phyloP scores from a whole-genome alignment of 2,797 vertebrate species.

The Lophius americanus region DNA sequence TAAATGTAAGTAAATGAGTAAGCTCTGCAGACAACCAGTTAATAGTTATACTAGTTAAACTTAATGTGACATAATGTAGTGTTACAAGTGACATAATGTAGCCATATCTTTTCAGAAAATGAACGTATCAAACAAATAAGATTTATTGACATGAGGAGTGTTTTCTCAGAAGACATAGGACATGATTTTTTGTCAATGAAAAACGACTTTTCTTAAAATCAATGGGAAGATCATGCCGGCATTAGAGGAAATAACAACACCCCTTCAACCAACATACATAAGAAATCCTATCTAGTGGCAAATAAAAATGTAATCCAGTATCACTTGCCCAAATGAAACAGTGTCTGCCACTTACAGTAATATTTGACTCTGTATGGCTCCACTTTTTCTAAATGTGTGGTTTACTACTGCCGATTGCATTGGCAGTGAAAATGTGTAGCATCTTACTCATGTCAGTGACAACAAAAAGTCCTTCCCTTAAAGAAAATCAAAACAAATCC shows the following conservation, averaged over 20 bases:
- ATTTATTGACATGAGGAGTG: conserved; percentile 32
- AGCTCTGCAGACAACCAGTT: no score
- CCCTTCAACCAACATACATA: conserved; percentile 3
- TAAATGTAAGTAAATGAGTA: no score
- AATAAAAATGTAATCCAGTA: conserved; percentile 4
- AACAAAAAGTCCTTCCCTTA: conserved; percentile 16
- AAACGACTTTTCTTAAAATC: not conserved
- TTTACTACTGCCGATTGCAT: not conserved
- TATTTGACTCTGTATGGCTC: conserved; percentile 3
- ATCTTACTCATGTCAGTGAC: not conserved
- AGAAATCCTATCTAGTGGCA: conserved; percentile 1
- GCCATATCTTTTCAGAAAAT: not conserved
- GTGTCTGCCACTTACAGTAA: not conserved
- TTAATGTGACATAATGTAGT: not conserved
- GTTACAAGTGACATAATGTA: not conserved
- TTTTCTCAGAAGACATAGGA: conserved; percentile 17
- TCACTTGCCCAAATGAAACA: conserved; percentile 3
- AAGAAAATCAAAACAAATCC: conserved; percentile 8
- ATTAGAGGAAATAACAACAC: conserved; percentile 23
- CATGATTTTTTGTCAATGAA: conserved; percentile 35
- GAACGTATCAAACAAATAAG: not conserved
- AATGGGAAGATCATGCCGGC: not conserved
- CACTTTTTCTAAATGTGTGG: not conserved
- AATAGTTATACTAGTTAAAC: no score
- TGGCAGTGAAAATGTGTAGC: conserved; percentile 13